Evolutionary conservation across 1,140 invertebrate species (phyloP).

Genomic region (Daktulosphaira vitifoliae): DNA sequence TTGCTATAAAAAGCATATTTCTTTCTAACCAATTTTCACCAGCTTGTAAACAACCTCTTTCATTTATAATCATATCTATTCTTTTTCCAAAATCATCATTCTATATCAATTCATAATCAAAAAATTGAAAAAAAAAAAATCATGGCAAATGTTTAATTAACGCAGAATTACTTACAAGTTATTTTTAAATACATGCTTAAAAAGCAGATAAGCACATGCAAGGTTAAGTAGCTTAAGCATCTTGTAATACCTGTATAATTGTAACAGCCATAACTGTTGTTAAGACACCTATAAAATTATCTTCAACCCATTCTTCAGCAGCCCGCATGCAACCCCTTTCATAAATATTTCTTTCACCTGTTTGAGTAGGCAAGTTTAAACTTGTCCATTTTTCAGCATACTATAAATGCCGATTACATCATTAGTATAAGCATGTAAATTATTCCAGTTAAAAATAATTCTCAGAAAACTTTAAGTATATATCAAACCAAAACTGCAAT

Average conservation of each 20-base stretch:
- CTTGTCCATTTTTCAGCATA: slow-evolving; percentile 39
- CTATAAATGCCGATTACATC: slow-evolving; percentile 33
- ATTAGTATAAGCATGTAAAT: background rate
- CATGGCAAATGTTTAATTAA: background rate
- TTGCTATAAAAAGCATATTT: slow-evolving; percentile 86
- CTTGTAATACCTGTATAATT: slow-evolving; percentile 77
- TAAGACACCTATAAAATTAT: slow-evolving; percentile 79
- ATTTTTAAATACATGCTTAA: background rate
- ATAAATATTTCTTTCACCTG: slow-evolving; percentile 77
- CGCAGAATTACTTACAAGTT: background rate
- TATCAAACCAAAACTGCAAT: too few species aligned
- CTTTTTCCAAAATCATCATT: slow-evolving; percentile 25
- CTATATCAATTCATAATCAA: slow-evolving; percentile 16
- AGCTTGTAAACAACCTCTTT: slow-evolving; percentile 85
- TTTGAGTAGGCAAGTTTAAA: slow-evolving; percentile 47
- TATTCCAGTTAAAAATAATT: background rate
- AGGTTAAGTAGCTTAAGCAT: background rate
- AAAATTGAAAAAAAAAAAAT: background rate
- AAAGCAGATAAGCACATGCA: slow-evolving; percentile 8
- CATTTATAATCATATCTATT: slow-evolving; percentile 63
- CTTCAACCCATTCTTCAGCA: slow-evolving; percentile 89
- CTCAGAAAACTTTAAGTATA: background rate
- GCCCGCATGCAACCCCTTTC: slow-evolving; percentile 86
- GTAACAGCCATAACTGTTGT: slow-evolving; percentile 70
- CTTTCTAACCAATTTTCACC: slow-evolving; percentile 89